Percentiles rank a stretch among this genome's conserved stretches.
These are phyloP conservation scores for Cyclina sinensis DNA, from an alignment of 1,140 invertebrate genomes.

Conservation along the genomic window DNA sequence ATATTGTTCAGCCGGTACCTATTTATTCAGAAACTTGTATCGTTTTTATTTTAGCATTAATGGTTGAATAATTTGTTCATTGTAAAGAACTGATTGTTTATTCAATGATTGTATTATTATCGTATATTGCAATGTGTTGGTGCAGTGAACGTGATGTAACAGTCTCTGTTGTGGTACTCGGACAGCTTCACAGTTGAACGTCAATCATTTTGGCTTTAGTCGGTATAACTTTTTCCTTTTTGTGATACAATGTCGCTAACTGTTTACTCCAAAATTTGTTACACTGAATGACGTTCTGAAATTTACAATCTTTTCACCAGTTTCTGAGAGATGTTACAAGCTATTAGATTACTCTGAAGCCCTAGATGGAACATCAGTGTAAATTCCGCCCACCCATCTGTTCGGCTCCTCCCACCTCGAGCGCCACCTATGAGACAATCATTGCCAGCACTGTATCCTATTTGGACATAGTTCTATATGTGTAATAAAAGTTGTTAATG, in stretches of 20 bases:
- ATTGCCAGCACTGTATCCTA: slow-evolving; percentile 4
- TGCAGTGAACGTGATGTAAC: background rate
- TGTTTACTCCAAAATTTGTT: too few relatives aligned
- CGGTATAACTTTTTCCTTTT: too few relatives aligned
- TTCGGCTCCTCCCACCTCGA: background rate
- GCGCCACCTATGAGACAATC: slow-evolving; percentile 20
- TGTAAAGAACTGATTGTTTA: background rate
- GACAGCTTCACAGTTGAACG: background rate
- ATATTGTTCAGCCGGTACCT: background rate
- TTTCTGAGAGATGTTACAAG: too few relatives aligned
- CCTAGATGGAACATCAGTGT: too few relatives aligned
- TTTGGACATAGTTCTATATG: slow-evolving; percentile 32
- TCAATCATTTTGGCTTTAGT: too few relatives aligned
- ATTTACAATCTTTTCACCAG: too few relatives aligned
- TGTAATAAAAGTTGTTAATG: slow-evolving; percentile 54
- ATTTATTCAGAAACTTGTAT: slow-evolving; percentile 26
- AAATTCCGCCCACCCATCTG: background rate
- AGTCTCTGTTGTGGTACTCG: background rate
- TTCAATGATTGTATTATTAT: background rate
- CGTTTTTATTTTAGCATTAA: slow-evolving; percentile 12
- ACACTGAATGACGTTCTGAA: too few relatives aligned
- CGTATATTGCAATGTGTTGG: slow-evolving; percentile 12
- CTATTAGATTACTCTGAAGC: too few relatives aligned
- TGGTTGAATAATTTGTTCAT: background rate
- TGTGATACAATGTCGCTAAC: too few relatives aligned